Percentiles rank a stretch among this genome's conserved stretches.
These are phyloP conservation scores for Leptinotarsa lineolata DNA, from an alignment of 1,140 invertebrate species.

Conservation along the genomic window DNA sequence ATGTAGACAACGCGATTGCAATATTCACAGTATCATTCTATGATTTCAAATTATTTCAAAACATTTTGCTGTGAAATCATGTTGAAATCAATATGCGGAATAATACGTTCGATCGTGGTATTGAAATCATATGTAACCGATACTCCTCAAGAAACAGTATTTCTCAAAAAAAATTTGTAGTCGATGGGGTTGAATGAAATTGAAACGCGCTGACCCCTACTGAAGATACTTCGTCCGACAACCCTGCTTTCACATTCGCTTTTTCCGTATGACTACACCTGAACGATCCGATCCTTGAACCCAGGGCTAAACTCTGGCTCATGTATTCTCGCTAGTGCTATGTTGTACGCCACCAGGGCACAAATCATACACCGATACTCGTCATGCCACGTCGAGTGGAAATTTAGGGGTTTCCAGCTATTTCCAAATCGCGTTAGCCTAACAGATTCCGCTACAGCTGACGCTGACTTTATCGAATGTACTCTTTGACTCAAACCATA, in stretches of 20 bases:
- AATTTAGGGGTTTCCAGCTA: constrained; percentile 2
- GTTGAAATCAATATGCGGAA: too few species aligned
- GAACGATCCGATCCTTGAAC: not conserved
- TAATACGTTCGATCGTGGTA: too few species aligned
- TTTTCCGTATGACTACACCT: not conserved
- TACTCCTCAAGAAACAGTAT: too few species aligned
- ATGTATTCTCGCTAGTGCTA: not conserved
- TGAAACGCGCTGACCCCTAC: too few species aligned
- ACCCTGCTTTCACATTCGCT: not conserved
- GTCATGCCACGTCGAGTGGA: constrained; percentile 1
- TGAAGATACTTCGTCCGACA: too few species aligned
- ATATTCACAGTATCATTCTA: too few species aligned
- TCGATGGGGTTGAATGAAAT: too few species aligned
- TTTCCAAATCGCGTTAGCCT: not conserved
- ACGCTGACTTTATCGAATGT: constrained; percentile 5
- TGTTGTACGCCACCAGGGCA: constrained; percentile 2
- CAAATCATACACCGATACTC: not conserved
- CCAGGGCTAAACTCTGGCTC: not conserved
- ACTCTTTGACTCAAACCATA: not conserved
- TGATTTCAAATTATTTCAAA: too few species aligned
- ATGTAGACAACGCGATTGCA: too few species aligned
- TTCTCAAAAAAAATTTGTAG: too few species aligned
- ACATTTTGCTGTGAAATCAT: too few species aligned
- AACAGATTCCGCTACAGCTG: constrained; percentile 7
- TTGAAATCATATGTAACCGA: too few species aligned